phyloP scores from a whole-genome alignment of 2,888 invertebrate genomes.

The Priocnemis perturbator region DNA sequence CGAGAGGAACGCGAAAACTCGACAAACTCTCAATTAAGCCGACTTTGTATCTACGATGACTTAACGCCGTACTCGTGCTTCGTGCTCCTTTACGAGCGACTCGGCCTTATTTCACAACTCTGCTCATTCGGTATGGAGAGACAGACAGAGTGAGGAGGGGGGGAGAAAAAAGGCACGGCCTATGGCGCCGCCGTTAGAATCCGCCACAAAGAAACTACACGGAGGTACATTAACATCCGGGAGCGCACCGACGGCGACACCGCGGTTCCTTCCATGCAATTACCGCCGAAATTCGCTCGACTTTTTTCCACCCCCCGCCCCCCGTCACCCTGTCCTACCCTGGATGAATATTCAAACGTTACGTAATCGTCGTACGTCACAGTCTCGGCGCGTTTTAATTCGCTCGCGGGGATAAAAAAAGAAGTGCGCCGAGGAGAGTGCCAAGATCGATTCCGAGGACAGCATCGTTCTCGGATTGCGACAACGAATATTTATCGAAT shows the following conservation, averaged over 20 bases:
- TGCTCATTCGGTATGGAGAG: conserved; percentile 23
- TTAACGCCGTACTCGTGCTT: conserved; percentile 24
- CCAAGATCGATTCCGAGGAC: neutral
- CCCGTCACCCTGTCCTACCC: too few species aligned
- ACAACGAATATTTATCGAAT: too few species aligned
- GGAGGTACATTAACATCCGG: neutral
- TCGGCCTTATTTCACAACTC: conserved; percentile 33
- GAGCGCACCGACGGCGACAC: neutral
- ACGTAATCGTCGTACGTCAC: too few species aligned
- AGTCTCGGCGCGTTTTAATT: neutral
- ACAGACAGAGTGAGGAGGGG: neutral
- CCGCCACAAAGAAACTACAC: neutral
- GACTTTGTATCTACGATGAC: conserved; percentile 21
- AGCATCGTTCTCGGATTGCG: too few species aligned
- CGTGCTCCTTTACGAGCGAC: conserved; percentile 27
- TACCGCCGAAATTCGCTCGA: too few species aligned
- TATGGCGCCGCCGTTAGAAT: conserved; percentile 5
- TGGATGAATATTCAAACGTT: too few species aligned
- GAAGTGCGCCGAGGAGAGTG: neutral
- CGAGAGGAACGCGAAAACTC: conserved; percentile 28
- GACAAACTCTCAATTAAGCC: conserved; percentile 27
- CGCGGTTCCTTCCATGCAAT: too few species aligned
- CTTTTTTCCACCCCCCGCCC: too few species aligned
- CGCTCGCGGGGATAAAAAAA: neutral
- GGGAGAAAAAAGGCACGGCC: neutral